Evolutionary conservation across 2,113 vertebrate genomes (phyloP).

Genomic region (Gorsachius goisagi): DNA sequence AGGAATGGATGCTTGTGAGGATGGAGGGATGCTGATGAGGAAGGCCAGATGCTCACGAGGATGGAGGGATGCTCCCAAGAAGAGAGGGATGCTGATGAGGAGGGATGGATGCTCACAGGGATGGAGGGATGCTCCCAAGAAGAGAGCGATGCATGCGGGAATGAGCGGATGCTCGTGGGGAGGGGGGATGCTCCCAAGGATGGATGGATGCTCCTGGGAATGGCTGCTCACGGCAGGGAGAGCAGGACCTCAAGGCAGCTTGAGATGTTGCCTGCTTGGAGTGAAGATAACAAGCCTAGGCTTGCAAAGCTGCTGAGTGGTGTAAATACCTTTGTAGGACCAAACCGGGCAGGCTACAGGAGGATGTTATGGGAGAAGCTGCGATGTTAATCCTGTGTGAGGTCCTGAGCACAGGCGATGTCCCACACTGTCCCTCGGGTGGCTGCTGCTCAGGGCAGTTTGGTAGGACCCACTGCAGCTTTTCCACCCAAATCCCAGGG

Average conservation of each 20-base stretch:
- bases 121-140: background rate
- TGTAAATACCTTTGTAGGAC: background rate
- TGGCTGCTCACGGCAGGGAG: background rate
- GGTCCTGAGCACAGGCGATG: rapidly evolving
- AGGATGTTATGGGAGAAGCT: rapidly evolving
- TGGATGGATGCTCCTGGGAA: no score
- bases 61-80: background rate
- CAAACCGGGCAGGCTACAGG: background rate
- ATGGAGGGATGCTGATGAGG: rapidly evolving
- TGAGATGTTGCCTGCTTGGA: background rate
- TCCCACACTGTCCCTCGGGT: rapidly evolving
- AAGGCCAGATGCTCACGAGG: rapidly evolving
- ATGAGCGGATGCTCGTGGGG: background rate
- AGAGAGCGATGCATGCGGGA: no score
- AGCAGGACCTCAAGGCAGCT: background rate
- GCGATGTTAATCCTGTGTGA: rapidly evolving
- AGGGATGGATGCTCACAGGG: background rate
- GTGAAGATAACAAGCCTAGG: rapidly evolving
- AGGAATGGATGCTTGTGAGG: rapidly evolving
- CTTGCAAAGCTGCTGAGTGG: background rate
- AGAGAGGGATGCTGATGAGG: background rate
- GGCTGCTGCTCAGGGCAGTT: rapidly evolving
- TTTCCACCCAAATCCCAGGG: background rate
- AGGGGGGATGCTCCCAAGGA: background rate
- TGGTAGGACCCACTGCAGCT: rapidly evolving